These are phyloP conservation scores for Cardinalis cardinalis DNA, from an alignment of 2,113 vertebrate genomes.

Conservation along the genomic window DNA sequence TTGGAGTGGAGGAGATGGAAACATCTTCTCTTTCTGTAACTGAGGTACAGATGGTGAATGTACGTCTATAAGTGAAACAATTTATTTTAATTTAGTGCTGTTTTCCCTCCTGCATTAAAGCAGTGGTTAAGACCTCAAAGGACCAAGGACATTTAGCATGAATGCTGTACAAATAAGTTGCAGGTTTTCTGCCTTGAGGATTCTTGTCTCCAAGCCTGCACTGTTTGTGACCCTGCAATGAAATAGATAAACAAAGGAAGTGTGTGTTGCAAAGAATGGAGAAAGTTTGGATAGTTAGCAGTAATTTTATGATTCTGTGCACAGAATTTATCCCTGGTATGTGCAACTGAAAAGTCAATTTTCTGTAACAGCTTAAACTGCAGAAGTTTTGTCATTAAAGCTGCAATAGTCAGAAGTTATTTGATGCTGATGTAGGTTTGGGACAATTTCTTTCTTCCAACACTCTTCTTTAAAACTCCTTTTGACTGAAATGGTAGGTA, in stretches of 20 bases:
- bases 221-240: background rate
- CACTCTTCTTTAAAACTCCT: background rate
- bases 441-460: background rate
- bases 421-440: background rate
- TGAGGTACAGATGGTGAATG: background rate
- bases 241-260: background rate
- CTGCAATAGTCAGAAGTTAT: background rate
- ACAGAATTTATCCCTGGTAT: background rate
- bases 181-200: background rate
- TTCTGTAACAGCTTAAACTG: background rate
- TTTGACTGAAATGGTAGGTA: background rate
- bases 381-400: background rate
- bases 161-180: background rate
- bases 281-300: background rate
- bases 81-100: background rate
- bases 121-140: background rate
- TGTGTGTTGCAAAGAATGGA: background rate
- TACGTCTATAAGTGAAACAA: background rate
- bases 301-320: background rate
- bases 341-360: background rate
- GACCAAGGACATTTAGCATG: background rate
- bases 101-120: background rate
- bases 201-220: rapidly evolving
- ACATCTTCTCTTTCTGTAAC: background rate
- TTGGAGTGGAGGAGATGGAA: background rate